Evolutionary conservation across 2,113 vertebrate species (phyloP).

Genomic region (Clarias macrocephalus): DNA sequence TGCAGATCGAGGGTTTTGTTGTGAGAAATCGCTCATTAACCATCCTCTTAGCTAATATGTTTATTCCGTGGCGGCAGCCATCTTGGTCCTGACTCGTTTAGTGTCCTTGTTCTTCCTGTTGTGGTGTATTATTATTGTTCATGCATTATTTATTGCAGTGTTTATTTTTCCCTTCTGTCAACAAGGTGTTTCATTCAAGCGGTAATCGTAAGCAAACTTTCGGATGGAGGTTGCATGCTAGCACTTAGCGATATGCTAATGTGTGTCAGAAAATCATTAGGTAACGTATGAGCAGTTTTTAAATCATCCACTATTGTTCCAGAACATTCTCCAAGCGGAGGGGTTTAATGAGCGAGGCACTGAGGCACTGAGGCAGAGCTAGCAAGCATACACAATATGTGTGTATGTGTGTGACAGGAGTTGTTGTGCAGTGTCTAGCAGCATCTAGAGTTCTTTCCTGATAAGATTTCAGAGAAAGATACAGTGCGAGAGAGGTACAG

Average conservation of each 20-base stretch:
- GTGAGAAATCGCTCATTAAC: neutral
- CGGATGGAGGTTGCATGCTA: neutral
- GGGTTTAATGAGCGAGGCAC: neutral
- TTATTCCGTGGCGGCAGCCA: neutral
- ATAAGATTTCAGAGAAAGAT: neutral
- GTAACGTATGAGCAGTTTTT: neutral
- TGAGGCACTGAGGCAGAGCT: neutral
- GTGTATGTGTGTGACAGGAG: no score
- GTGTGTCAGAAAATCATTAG: neutral
- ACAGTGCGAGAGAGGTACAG: neutral
- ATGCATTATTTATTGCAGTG: neutral
- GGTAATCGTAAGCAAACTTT: neutral
- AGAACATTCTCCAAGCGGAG: neutral
- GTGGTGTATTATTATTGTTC: neutral
- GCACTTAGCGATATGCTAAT: neutral
- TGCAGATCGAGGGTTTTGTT: neutral
- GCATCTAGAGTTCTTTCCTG: no score
- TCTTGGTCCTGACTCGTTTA: neutral
- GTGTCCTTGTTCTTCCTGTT: neutral
- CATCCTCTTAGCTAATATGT: neutral
- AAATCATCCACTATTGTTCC: neutral
- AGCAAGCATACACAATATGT: neutral
- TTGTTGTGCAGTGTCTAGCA: no score
- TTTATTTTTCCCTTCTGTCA: neutral
- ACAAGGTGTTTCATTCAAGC: neutral